Evolutionary conservation across 1,140 invertebrate species (phyloP).

Genomic region (Apis florea): DNA sequence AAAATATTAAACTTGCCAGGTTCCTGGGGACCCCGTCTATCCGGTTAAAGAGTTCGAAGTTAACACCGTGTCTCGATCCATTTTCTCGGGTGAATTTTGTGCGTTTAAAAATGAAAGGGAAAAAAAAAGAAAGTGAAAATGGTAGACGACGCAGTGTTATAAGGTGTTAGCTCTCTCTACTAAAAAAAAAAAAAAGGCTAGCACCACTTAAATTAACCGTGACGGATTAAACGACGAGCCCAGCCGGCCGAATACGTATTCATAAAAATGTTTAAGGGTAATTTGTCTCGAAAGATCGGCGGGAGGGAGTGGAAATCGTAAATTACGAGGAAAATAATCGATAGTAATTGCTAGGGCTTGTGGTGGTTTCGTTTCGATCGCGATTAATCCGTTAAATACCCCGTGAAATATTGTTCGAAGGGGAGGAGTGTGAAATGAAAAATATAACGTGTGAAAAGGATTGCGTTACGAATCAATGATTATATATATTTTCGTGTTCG

Average conservation of each 20-base stretch:
- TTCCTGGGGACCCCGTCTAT: slow-evolving; percentile 6
- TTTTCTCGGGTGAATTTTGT: slow-evolving; percentile 27
- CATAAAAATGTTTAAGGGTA: slow-evolving; percentile 26
- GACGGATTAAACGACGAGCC: slow-evolving; percentile 35
- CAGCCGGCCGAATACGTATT: slow-evolving; percentile 28
- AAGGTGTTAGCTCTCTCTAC: not conserved
- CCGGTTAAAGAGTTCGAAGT: slow-evolving; percentile 28
- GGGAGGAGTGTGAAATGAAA: not conserved
- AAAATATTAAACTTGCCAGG: slow-evolving; percentile 40
- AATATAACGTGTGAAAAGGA: not conserved
- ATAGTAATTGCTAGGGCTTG: not conserved
- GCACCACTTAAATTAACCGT: slow-evolving; percentile 39
- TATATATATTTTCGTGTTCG: not conserved
- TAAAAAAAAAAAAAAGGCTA: not conserved
- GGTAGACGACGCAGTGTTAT: not conserved
- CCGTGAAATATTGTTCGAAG: not conserved
- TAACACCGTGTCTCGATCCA: slow-evolving; percentile 33
- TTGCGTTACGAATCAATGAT: too few species aligned
- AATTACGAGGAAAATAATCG: not conserved
- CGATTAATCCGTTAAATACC: not conserved
- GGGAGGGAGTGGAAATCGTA: not conserved
- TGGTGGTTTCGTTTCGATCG: not conserved
- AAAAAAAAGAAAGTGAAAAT: slow-evolving; percentile 42
- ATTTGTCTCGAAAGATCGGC: not conserved
- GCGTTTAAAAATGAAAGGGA: not conserved